Percentiles rank a stretch among this genome's conserved stretches.
phyloP scores from a whole-genome alignment of 1,140 invertebrate genomes.

The Anastrepha obliqua region DNA sequence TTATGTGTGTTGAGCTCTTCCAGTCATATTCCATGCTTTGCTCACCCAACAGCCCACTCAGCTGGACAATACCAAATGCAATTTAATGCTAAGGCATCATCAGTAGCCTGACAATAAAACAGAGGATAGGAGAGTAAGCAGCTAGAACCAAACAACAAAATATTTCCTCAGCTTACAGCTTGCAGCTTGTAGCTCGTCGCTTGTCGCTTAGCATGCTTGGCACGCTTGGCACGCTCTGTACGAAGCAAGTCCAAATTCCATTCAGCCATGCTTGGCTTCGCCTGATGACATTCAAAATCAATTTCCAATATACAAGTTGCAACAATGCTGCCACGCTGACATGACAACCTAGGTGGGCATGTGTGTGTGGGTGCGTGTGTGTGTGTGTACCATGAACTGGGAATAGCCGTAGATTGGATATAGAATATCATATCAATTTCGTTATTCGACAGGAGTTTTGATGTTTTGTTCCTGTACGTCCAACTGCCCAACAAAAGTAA shows the following conservation, averaged over 20 bases:
- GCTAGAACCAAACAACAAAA: not conserved
- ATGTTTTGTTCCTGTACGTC: not conserved
- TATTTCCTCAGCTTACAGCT: not conserved
- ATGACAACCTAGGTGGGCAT: not conserved
- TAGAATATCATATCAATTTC: slow-evolving; percentile 35
- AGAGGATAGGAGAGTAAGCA: not conserved
- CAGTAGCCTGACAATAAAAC: not conserved
- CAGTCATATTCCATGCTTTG: not conserved
- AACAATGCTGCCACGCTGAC: not conserved
- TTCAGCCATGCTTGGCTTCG: not conserved
- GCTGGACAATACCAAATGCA: slow-evolving; percentile 35
- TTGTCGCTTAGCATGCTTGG: not conserved
- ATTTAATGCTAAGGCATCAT: slow-evolving; percentile 19
- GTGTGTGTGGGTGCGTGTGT: not conserved
- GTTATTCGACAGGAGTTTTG: not conserved
- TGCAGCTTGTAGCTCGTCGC: not conserved
- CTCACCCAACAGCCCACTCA: not conserved
- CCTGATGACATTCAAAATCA: slow-evolving; percentile 48
- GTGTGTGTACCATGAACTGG: not conserved
- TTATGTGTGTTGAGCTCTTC: not conserved
- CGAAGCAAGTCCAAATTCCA: slow-evolving; percentile 28
- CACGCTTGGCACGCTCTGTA: slow-evolving; percentile 17
- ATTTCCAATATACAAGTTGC: slow-evolving; percentile 37
- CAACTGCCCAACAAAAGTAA: not conserved
- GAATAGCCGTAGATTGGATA: slow-evolving; percentile 17